phyloP scores from a whole-genome alignment of 2,797 vertebrate species.

The Tarsius wallacei region DNA sequence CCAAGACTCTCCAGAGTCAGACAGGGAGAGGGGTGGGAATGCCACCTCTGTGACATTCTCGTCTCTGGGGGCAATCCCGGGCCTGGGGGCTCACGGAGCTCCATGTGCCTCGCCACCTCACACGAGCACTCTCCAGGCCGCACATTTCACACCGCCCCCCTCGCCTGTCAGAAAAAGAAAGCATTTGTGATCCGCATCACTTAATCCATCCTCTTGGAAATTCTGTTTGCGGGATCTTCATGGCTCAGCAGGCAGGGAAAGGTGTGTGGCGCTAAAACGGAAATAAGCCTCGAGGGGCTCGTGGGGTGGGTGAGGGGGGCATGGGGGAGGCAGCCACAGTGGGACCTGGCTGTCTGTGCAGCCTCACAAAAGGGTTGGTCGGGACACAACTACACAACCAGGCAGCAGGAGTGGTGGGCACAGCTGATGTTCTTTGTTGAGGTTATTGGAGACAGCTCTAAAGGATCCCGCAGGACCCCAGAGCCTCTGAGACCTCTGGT shows the following conservation, averaged over 20 bases:
- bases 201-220: background rate
- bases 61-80: too few relatives aligned
- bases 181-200: background rate
- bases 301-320: background rate
- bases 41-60: background rate
- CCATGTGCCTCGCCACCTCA: too few relatives aligned
- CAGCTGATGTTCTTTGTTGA: background rate
- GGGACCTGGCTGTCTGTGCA: background rate
- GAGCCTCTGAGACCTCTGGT: background rate
- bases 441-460: background rate
- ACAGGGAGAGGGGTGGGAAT: background rate
- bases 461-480: background rate
- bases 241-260: background rate
- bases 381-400: background rate
- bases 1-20: background rate
- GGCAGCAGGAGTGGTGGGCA: background rate
- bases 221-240: background rate
- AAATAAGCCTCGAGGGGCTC: background rate
- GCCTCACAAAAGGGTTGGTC: background rate
- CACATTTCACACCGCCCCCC: too few relatives aligned
- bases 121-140: background rate
- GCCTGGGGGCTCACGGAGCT: too few relatives aligned
- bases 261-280: background rate
- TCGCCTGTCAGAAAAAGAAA: background rate
- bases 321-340: background rate